These are phyloP conservation scores for Gnatocerus cornutus DNA, from an alignment of 2,888 invertebrate genomes.

Conservation along the genomic window DNA sequence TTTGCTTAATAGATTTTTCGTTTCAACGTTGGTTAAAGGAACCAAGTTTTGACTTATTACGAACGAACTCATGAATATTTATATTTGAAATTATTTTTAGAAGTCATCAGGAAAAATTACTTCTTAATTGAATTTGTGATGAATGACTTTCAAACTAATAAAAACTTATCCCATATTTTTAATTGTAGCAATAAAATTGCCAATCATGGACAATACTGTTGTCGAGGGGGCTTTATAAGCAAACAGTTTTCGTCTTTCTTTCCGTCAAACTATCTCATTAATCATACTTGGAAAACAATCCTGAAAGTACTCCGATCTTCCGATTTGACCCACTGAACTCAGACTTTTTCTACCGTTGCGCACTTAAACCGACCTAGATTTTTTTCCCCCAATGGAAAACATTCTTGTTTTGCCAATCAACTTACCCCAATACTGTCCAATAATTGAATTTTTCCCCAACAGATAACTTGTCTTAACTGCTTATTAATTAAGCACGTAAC, in stretches of 20 bases:
- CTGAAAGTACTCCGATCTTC: conserved; percentile 30
- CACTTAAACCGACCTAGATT: conserved; percentile 21
- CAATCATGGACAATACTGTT: conserved; percentile 28
- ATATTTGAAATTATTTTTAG: conserved; percentile 54
- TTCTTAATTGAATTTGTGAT: conserved; percentile 58
- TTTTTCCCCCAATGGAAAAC: conserved; percentile 18
- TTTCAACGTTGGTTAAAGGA: conserved; percentile 31
- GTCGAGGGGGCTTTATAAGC: conserved; percentile 9
- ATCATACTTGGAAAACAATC: conserved; percentile 44
- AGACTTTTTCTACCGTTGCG: conserved; percentile 11
- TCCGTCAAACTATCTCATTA: conserved; percentile 35
- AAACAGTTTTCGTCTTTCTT: conserved; percentile 32
- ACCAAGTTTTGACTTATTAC: conserved; percentile 52
- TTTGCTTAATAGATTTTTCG: conserved; percentile 47
- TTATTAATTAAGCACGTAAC: conserved; percentile 24
- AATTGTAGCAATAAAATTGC: conserved; percentile 45
- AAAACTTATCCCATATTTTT: conserved; percentile 38
- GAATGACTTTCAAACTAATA: conserved; percentile 53
- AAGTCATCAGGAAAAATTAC: conserved; percentile 54
- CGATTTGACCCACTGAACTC: conserved; percentile 41
- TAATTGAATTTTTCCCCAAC: conserved; percentile 1
- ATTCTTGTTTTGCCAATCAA: conserved; percentile 13
- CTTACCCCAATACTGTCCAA: conserved; percentile 1
- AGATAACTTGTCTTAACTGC: background rate
- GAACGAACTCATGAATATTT: conserved; percentile 57